Conservation (phyloP, 37 sponge, comb jelly and placozoan genomes). For the Eunapius fragilis region DNA sequence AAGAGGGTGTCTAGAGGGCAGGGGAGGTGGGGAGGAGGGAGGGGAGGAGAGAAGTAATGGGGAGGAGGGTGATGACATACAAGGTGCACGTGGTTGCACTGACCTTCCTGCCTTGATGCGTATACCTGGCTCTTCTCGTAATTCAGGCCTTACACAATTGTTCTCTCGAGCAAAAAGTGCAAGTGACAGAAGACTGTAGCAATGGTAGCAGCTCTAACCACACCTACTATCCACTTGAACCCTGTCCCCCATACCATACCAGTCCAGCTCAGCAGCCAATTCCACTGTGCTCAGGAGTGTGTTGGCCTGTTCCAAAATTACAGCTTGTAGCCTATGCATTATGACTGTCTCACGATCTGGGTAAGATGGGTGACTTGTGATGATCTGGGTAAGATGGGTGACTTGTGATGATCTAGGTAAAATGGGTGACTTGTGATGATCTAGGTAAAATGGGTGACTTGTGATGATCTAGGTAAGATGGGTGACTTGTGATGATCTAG, state of each 20-base stretch:
- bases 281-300: slow-evolving; percentile 78
- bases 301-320: slow-evolving; percentile 73
- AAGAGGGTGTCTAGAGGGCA: slow-evolving; percentile 79
- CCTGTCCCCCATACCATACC: slow-evolving; percentile 52
- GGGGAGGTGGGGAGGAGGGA: slow-evolving; percentile 4
- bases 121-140: slow-evolving; percentile 75
- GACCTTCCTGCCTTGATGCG: slow-evolving; percentile 87
- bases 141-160: slow-evolving; percentile 76
- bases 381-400: too few relatives aligned
- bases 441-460: too few relatives aligned
- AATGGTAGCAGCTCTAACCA: not conserved
- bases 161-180: slow-evolving; percentile 86
- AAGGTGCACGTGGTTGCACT: not conserved
- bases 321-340: slow-evolving; percentile 94
- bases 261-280: slow-evolving; percentile 91
- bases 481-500: too few relatives aligned
- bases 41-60: not conserved
- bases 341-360: slow-evolving; percentile 92
- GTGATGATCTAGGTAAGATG: too few relatives aligned
- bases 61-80: not conserved
- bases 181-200: slow-evolving; percentile 79
- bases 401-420: too few relatives aligned
- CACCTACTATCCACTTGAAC: not conserved
- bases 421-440: too few relatives aligned
- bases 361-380: too few relatives aligned